Evolutionary conservation across 2,888 invertebrate species (phyloP).

Genomic region (Phanerotoma sp.): DNA sequence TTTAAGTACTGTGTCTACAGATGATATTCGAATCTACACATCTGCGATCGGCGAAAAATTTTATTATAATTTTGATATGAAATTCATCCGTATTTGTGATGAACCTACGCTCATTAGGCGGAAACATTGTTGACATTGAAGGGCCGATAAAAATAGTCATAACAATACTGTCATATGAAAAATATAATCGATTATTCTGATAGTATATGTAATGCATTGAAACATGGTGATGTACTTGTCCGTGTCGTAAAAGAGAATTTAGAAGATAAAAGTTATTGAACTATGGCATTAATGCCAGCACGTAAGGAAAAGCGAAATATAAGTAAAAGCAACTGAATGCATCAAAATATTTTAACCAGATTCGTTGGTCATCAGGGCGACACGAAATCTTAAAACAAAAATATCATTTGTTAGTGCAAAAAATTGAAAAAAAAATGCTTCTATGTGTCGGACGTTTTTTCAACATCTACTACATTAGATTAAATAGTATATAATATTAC

Average conservation of each 20-base stretch:
- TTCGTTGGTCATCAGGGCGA: too few species aligned
- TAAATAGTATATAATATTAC: too few species aligned
- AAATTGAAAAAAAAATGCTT: constrained; percentile 3
- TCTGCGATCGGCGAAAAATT: too few species aligned
- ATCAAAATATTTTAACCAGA: constrained; percentile 30
- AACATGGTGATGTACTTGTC: constrained; percentile 4
- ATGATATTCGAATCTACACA: neutral
- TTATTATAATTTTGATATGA: neutral
- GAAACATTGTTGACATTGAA: neutral
- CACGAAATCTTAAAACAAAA: constrained; percentile 5
- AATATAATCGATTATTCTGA: constrained; percentile 28
- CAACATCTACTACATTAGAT: neutral
- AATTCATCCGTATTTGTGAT: constrained; percentile 27
- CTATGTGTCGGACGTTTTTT: neutral
- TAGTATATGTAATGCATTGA: constrained; percentile 28
- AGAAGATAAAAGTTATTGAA: constrained; percentile 19
- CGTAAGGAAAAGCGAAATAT: constrained; percentile 32
- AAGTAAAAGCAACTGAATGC: constrained; percentile 28
- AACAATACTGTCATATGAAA: constrained; percentile 20
- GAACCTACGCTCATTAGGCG: constrained; percentile 8
- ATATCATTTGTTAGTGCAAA: constrained; percentile 1
- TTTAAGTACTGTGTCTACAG: neutral
- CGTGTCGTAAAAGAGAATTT: constrained; percentile 22
- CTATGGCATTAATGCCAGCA: constrained; percentile 34
- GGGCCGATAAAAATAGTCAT: constrained; percentile 20